These are phyloP conservation scores for Eristalinus sepulchralis DNA, from an alignment of 2,888 invertebrate species.

Conservation along the genomic window DNA sequence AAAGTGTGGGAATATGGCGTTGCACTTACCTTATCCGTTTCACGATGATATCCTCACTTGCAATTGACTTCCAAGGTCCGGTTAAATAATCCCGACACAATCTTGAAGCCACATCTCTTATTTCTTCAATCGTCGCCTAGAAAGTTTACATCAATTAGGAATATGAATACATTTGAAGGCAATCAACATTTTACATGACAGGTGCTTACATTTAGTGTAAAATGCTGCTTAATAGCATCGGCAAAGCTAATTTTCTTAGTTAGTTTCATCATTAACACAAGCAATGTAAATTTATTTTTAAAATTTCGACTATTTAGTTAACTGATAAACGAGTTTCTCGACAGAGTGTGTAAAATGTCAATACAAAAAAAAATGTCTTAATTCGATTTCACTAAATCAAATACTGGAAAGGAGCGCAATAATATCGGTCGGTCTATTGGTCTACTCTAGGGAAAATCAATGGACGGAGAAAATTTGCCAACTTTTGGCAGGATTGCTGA, in stretches of 20 bases:
- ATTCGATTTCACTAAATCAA: slow-evolving; percentile 15
- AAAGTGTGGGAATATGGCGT: not conserved
- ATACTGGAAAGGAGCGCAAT: slow-evolving; percentile 11
- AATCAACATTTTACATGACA: not conserved
- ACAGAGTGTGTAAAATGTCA: not conserved
- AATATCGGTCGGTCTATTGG: slow-evolving; percentile 21
- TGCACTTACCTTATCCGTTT: slow-evolving; percentile 89
- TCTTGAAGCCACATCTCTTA: slow-evolving; percentile 90
- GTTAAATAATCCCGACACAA: slow-evolving; percentile 94
- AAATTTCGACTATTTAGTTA: not conserved
- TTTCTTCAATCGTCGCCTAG: slow-evolving; percentile 83
- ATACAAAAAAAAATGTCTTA: slow-evolving; percentile 2
- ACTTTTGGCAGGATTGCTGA: slow-evolving; percentile 2
- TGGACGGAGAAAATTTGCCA: slow-evolving; percentile 30
- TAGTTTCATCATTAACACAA: slow-evolving; percentile 46
- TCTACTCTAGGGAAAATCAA: slow-evolving; percentile 59
- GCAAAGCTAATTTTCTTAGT: slow-evolving; percentile 30
- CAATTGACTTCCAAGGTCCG: slow-evolving; percentile 94
- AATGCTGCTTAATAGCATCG: slow-evolving; percentile 51
- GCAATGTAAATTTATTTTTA: not conserved
- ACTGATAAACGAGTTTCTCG: not conserved
- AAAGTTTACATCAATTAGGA: not conserved
- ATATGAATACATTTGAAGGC: slow-evolving; percentile 6
- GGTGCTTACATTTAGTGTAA: slow-evolving; percentile 50
- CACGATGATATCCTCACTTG: slow-evolving; percentile 88